phyloP scores from a whole-genome alignment of 1,140 invertebrate genomes.

The Rhyzopertha dominica region DNA sequence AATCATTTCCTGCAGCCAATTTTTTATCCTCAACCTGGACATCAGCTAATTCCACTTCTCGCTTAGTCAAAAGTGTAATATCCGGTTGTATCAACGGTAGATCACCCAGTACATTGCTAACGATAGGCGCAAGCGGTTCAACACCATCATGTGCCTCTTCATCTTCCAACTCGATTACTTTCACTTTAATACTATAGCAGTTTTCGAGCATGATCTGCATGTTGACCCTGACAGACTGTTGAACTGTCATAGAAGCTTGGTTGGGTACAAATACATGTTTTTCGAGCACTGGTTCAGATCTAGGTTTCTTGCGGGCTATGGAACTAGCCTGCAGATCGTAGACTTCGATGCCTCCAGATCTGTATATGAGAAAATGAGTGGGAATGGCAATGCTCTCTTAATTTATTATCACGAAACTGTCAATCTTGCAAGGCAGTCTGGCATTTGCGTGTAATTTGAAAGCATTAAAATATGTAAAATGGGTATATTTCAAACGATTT shows the following conservation, averaged over 20 bases:
- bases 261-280: constrained; percentile 74
- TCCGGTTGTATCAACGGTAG: constrained; percentile 57
- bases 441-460: too few relatives aligned
- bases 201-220: constrained; percentile 79
- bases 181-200: constrained; percentile 60
- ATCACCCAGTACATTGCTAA: constrained; percentile 55
- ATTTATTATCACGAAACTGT: too few relatives aligned
- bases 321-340: constrained; percentile 72
- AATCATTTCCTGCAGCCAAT: constrained; percentile 52
- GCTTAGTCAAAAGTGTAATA: constrained; percentile 47
- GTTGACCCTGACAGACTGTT: constrained; percentile 49
- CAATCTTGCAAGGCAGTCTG: too few relatives aligned
- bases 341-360: constrained; percentile 78
- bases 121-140: constrained; percentile 49
- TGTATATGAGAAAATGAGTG: too few relatives aligned
- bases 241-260: constrained; percentile 41
- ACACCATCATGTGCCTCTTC: constrained; percentile 45
- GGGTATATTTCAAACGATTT: too few relatives aligned
- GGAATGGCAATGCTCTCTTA: too few relatives aligned
- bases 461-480: too few relatives aligned
- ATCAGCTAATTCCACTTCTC: constrained; percentile 49
- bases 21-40: constrained; percentile 60
- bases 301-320: constrained; percentile 62
- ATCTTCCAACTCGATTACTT: constrained; percentile 61
- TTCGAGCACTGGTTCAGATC: constrained; percentile 64